Conservation (phyloP, 30 jellyfish, hydroid and myxozoan genomes). For the Morbakka virulenta region DNA sequence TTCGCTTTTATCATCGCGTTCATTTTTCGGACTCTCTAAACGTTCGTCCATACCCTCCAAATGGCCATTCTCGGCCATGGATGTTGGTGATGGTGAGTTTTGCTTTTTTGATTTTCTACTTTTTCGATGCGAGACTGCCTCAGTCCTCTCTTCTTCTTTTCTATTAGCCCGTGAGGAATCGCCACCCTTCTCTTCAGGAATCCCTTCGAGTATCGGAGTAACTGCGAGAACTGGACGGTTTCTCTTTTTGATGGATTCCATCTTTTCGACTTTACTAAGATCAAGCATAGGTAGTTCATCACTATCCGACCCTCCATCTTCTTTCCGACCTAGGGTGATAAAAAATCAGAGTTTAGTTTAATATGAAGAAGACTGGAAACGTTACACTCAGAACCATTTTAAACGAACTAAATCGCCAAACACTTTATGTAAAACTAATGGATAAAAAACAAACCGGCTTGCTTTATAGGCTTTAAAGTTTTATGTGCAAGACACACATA, state of each 20-base stretch:
- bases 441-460: too few species aligned
- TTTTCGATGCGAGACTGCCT: slow-evolving; percentile 11
- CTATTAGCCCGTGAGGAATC: slow-evolving; percentile 51
- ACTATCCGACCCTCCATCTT: slow-evolving; percentile 26
- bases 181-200: slow-evolving; percentile 83
- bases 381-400: neutral
- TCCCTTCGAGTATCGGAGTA: slow-evolving; percentile 79
- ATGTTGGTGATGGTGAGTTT: neutral
- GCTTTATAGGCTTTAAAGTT: too few species aligned
- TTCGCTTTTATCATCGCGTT: slow-evolving; percentile 52
- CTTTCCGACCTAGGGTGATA: neutral
- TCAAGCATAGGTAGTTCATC: slow-evolving; percentile 15
- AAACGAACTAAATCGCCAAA: too few species aligned
- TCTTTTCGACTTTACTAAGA: slow-evolving; percentile 36
- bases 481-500: too few species aligned
- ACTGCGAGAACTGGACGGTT: slow-evolving; percentile 80
- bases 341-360: neutral
- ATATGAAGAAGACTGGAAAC: neutral
- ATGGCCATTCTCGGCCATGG: slow-evolving; percentile 35
- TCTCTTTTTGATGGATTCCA: slow-evolving; percentile 54
- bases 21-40: slow-evolving; percentile 74
- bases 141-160: slow-evolving; percentile 21
- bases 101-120: too few species aligned
- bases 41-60: slow-evolving; percentile 58
- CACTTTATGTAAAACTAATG: too few species aligned